Conservation (phyloP, 2,888 invertebrate species). For the Trileptium ribeirensis region DNA sequence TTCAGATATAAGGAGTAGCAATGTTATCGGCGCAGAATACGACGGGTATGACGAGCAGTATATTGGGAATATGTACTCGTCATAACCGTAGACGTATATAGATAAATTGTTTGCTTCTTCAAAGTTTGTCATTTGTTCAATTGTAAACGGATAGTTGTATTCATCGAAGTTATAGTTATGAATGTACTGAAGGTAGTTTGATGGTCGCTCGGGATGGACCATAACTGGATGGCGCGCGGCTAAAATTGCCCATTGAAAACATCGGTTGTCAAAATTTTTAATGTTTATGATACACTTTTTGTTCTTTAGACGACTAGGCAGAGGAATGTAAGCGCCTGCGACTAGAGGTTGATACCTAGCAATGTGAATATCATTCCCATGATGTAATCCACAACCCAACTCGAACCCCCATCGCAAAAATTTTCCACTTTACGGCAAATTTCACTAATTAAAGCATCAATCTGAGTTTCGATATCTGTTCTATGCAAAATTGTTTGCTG, state of each 20-base stretch:
- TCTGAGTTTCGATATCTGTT: neutral
- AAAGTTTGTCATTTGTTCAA: neutral
- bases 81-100: neutral
- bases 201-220: neutral
- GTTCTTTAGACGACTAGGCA: neutral
- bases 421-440: neutral
- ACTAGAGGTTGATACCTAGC: neutral
- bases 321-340: neutral
- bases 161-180: neutral
- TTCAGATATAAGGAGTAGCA: neutral
- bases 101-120: neutral
- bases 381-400: neutral
- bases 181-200: neutral
- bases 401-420: neutral
- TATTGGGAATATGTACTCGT: neutral
- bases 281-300: neutral
- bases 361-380: neutral
- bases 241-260: neutral
- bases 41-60: neutral
- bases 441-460: neutral
- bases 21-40: neutral
- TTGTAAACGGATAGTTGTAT: neutral
- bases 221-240: neutral
- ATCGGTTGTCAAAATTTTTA: neutral
- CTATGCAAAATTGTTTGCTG: neutral